These are phyloP conservation scores for Cecidostiba fungosa DNA, from an alignment of 2,888 invertebrate genomes.

Conservation along the genomic window DNA sequence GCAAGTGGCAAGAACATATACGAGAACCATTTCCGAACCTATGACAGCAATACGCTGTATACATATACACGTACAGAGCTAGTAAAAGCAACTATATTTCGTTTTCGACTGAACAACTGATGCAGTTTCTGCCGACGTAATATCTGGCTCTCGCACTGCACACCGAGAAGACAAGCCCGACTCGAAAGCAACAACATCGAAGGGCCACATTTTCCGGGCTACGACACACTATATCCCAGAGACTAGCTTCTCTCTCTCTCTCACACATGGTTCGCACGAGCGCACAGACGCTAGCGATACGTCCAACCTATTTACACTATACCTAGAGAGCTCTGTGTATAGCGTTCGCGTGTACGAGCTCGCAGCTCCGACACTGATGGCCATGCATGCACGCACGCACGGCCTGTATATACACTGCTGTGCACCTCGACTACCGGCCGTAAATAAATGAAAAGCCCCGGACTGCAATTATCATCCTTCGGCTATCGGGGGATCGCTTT, in stretches of 20 bases:
- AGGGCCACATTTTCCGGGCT: neutral
- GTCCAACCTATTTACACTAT: slow-evolving; percentile 14
- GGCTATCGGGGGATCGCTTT: slow-evolving; percentile 23
- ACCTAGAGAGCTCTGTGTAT: neutral
- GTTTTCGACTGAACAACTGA: neutral
- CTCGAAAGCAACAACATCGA: neutral
- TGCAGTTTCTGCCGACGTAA: neutral
- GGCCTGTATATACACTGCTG: neutral
- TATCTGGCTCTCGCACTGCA: neutral
- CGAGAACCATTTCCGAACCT: neutral
- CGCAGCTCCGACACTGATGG: slow-evolving; percentile 3
- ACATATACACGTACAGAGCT: neutral
- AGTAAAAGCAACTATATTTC: neutral
- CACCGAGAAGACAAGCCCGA: neutral
- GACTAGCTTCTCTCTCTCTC: neutral
- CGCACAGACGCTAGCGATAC: neutral
- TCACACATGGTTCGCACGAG: neutral
- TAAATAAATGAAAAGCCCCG: slow-evolving; percentile 49
- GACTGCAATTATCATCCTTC: slow-evolving; percentile 41
- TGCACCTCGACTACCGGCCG: neutral
- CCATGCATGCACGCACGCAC: neutral
- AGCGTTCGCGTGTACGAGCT: neutral
- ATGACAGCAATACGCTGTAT: neutral
- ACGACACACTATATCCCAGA: neutral
- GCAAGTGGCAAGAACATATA: too few species aligned